Base-by-base conservation (phyloP, 2,113 vertebrate genomes). In the Pyxicephalus adspersus region DNA sequence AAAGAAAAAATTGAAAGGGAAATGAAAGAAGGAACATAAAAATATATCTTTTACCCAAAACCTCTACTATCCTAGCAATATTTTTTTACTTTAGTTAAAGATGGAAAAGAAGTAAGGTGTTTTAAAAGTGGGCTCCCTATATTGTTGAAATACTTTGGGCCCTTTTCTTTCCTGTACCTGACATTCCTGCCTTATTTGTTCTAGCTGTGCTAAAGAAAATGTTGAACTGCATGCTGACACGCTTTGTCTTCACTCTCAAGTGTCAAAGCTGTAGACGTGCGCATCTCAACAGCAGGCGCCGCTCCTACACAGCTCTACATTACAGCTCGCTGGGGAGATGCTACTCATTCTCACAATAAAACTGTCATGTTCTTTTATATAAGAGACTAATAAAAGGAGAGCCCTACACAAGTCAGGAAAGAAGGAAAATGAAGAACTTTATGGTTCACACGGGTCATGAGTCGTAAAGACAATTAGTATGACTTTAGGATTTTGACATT, bases 311-410 rank as follows among this genome's bases (percentile, higher is more conserved):
- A 29, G 26, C 29, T 25, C 25, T 54, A 22, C 61, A n/a, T 77
- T 65, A 77, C 75, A 64, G 75, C 75, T 77, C 75, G 51, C 75
- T 25, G 61, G 75, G 61, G 75, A 77, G 58, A 77, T 65, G 75
- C 75, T 65, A 77, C 75, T 77, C 75, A 77, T 64, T 65, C 75
- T 65, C 75, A 77, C 75, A 51, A 77, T 77, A 77, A 77, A 77
- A 65, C 75, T 77, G 75, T 77, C 75, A 64, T 77, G 75, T 77
- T 65, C 61, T 77, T 77, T 77, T 64, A 77, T 77, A 77, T 77
- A 65, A 65, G 75, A 64, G 60, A 51, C 75, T 77, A 61, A 29
- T 77, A 77, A 77, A 77, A 65, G 38, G 38, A 18, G 71, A 74
- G 58, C 54, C 75, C 75, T 65, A 77, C 60, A 77, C 58, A 77